phyloP scores from a whole-genome alignment of 2,113 vertebrate genomes.

The Aspidoscelis tigris region DNA sequence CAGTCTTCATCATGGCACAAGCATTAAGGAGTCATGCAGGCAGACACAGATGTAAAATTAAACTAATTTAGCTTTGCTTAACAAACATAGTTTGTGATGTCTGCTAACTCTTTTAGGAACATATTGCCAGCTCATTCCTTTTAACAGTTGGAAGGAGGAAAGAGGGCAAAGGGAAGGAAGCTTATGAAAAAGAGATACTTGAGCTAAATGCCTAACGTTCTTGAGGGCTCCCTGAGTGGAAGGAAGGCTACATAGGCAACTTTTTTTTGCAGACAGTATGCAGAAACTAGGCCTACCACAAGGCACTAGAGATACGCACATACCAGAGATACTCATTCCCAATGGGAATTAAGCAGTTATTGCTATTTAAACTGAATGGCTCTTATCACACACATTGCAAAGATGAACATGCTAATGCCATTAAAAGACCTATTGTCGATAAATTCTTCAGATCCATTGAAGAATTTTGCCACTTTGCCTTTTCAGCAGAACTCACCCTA shows the following conservation, averaged over 20 bases:
- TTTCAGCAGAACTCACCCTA: neutral
- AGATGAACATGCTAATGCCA: neutral
- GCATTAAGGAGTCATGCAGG: neutral
- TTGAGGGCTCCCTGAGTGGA: neutral
- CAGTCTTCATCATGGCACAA: neutral
- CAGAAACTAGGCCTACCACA: neutral
- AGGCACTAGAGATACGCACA: neutral
- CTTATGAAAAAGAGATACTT: neutral
- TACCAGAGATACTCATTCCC: slow-evolving; percentile 9
- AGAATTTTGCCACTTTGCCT: neutral
- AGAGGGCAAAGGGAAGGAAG: neutral
- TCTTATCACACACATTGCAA: slow-evolving; percentile 26
- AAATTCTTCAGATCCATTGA: neutral
- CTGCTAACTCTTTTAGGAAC: neutral
- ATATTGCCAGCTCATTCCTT: neutral
- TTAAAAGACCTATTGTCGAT: neutral
- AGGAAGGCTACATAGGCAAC: neutral
- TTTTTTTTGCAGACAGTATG: neutral
- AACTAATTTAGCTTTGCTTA: neutral
- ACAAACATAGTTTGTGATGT: neutral
- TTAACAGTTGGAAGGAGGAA: neutral
- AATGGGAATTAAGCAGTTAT: neutral
- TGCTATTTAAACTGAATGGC: neutral
- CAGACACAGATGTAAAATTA: neutral
- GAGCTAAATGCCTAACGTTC: neutral